Base-by-base conservation (phyloP, 2,888 invertebrate species). In the Rhabditoides inermis region DNA sequence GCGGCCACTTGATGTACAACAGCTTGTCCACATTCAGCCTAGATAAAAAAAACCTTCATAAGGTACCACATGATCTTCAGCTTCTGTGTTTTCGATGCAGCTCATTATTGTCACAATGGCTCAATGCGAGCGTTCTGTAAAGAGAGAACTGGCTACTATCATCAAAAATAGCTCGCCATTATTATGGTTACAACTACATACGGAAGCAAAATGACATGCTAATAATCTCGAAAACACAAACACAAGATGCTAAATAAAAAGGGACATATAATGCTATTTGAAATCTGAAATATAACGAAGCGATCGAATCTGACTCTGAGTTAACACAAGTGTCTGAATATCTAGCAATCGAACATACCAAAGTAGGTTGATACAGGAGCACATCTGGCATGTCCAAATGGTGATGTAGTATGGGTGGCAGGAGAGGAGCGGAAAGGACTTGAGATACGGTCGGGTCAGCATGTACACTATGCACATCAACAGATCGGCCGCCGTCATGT, bases 401-500 rank as follows among this genome's bases (percentile, higher is more conserved):
- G 58, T 61, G 3, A 74, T 53, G 56, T 74, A 74, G 53, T 74
- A 74, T 2, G 70, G 65, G 44, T 64, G 67, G 47, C 74, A 74
- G 15, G 65, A 55, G 18, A 39, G 39, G 4, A 47, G 49, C 15
- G 66, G 56, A 46, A 71, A 68, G 6, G 49, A 35, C 22, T 51
- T 58, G 44, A 73, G 53, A 51, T 64, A 66, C 35, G 73, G 72
- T 12, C 73, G 53, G 5, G 73, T 73, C 35, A 66, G 49, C 68
- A 74, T 69, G 55, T 74, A 73, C 41, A 73, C 61, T 4, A 70
- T 55, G 45, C 74, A 73, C 51, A 72, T 66, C 35, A 73, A 44
- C 18, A 74, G 56, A 56, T 74, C 74, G 3, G 74, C 71, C 15
- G 69, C 56, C n/a, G 74, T 73, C 74, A 74, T 74, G 64, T 75